Percentiles rank a stretch among this genome's conserved stretches.
These are phyloP conservation scores for Dorcus hopei DNA, from an alignment of 2,888 invertebrate genomes.

Conservation along the genomic window DNA sequence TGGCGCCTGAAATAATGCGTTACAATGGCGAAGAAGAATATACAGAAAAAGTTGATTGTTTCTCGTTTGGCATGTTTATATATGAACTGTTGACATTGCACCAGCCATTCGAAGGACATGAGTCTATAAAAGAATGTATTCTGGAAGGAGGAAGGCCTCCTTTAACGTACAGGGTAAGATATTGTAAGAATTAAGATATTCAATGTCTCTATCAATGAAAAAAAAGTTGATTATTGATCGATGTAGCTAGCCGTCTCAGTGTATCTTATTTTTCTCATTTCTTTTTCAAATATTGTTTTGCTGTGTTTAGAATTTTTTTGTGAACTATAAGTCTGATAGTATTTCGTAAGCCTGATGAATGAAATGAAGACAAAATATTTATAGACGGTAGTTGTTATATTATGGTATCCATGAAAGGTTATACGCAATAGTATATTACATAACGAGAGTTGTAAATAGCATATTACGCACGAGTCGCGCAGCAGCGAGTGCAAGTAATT, in stretches of 20 bases:
- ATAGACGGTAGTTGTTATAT: no score
- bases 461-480: no score
- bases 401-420: no score
- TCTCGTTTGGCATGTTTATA: conserved; percentile 98
- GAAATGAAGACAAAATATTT: no score
- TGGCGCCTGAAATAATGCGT: conserved; percentile 98
- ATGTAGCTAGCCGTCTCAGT: neutral
- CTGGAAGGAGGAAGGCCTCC: conserved; percentile 92
- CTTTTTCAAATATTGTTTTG: no score
- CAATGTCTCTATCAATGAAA: neutral
- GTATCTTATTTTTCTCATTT: neutral
- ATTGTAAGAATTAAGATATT: conserved; percentile 4
- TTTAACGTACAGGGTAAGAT: conserved; percentile 72
- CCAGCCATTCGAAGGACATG: conserved; percentile 94
- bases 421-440: no score
- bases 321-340: no score
- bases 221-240: no score
- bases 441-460: no score
- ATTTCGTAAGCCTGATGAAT: no score
- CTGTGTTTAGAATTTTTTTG: no score
- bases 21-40: conserved; percentile 99
- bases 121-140: conserved; percentile 95
- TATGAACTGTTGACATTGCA: conserved; percentile 92
- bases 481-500: no score
- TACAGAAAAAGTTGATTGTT: conserved; percentile 98